Evolutionary conservation across 2,797 vertebrate species (phyloP), one percentile per base, ranked within the genome.

Genomic region (Eptatretus atami): DNA sequence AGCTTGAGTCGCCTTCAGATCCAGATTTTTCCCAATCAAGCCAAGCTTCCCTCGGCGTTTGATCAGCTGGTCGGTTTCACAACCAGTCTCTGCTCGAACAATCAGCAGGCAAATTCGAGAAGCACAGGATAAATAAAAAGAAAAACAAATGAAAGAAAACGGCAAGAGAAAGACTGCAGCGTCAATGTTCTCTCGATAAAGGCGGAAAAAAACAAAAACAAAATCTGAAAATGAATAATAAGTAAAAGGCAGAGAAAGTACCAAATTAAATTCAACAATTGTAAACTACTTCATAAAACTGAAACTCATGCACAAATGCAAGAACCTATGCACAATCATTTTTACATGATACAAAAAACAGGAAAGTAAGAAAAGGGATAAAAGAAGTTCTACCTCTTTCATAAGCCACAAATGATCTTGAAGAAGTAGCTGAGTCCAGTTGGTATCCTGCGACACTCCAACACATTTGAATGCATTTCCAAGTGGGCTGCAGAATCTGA

Each of bases 1-100:
- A 65, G 77, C 76, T 66, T 73, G 75, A 67, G 95, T 81, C 2
- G 82, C 82, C 63, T 80, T 74, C 71, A 93, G 74, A 66, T 80
- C 78, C 55, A 94, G 75, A 70, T 90, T 73, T 67, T 93, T 78
- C 52, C 84, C 88, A 24, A 95, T 78, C 67, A 98, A 77, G 0
- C 87, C 87, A 2, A 93, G 81, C 71, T 95, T 94, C 68, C 90
- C 86, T 3, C 90, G 80, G 6, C 87, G 77, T 73, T 98, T 98
- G 69, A 98, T 88, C 60, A 95, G 76, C 72, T 96, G 90, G 71
- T 96, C 90, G 57, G 90, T 70, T 96, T 96, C 69, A 93, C 85
- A 66, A 95, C 87, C 64, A 96, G 72, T 63, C 72, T 75, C 90
- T 96, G 67, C 13, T 66, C 52, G 24, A 13, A 15, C 15, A 54